phyloP scores from a whole-genome alignment of 2,888 invertebrate species.

The Invenusta paracnida region DNA sequence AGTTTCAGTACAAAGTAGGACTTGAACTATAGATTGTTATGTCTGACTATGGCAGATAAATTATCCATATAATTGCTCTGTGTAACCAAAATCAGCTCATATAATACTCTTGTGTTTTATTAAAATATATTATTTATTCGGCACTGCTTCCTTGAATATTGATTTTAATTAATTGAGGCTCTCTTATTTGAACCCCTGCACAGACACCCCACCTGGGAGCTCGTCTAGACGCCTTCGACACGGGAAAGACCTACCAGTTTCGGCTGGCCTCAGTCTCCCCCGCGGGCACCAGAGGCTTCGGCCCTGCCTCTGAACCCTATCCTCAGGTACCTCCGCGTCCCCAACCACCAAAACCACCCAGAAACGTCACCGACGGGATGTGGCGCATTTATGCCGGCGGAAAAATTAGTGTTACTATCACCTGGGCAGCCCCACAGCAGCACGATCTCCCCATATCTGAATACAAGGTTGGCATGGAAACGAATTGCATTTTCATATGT shows the following conservation, averaged over 20 bases:
- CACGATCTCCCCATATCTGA: constrained; percentile 53
- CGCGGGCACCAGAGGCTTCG: constrained; percentile 56
- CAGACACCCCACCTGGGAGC: constrained; percentile 21
- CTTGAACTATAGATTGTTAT: too few relatives aligned
- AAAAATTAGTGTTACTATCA: constrained; percentile 51
- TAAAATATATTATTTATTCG: too few relatives aligned
- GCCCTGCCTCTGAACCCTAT: constrained; percentile 49
- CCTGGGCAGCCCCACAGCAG: constrained; percentile 53
- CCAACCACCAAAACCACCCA: neutral
- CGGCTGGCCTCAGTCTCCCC: constrained; percentile 56
- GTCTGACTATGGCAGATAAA: too few relatives aligned
- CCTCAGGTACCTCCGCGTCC: constrained; percentile 42
- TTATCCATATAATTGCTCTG: too few relatives aligned
- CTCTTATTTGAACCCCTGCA: too few relatives aligned
- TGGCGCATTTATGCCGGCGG: constrained; percentile 50
- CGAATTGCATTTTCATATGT: too few relatives aligned
- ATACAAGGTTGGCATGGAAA: constrained; percentile 50
- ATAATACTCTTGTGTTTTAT: too few relatives aligned
- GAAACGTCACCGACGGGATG: constrained; percentile 52
- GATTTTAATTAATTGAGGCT: too few relatives aligned
- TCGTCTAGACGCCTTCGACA: constrained; percentile 41
- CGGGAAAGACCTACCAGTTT: constrained; percentile 55
- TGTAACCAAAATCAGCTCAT: too few relatives aligned
- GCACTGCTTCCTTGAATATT: too few relatives aligned
- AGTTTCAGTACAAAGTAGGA: too few relatives aligned